Conservation (phyloP, 64 coral and sea anemone genomes). For the Orbicella faveolata region DNA sequence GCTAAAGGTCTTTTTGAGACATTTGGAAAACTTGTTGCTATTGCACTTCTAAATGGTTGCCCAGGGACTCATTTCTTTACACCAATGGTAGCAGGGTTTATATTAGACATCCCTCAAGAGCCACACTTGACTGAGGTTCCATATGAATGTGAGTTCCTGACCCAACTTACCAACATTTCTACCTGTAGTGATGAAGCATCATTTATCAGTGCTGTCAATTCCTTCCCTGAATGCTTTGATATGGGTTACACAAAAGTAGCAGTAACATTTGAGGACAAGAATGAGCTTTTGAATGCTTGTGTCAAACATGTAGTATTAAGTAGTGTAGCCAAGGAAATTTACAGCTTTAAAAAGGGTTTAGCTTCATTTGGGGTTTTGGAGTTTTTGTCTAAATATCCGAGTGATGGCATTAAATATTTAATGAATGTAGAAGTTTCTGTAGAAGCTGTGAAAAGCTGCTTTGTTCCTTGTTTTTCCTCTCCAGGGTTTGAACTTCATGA, state of each 20-base stretch:
- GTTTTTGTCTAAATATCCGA: constrained; percentile 27
- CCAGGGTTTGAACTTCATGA: constrained; percentile 19
- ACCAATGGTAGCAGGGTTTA: constrained; percentile 13
- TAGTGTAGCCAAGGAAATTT: constrained; percentile 49
- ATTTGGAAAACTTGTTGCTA: constrained; percentile 40
- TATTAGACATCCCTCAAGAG: constrained; percentile 40
- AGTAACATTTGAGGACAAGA: constrained; percentile 47
- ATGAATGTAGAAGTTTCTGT: constrained; percentile 23
- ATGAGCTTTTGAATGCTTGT: constrained; percentile 46
- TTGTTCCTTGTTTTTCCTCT: constrained; percentile 39
- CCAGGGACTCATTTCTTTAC: constrained; percentile 39
- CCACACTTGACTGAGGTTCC: constrained; percentile 21
- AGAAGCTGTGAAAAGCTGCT: constrained; percentile 44
- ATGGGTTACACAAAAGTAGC: constrained; percentile 60
- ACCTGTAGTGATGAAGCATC: background rate
- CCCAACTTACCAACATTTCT: background rate
- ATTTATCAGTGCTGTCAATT: background rate
- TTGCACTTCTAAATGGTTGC: constrained; percentile 52
- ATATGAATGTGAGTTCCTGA: constrained; percentile 11
- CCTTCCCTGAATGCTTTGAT: constrained; percentile 58
- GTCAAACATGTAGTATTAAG: constrained; percentile 55
- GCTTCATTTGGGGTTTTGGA: constrained; percentile 54
- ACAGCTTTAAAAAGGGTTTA: constrained; percentile 50
- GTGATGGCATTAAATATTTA: constrained; percentile 30
- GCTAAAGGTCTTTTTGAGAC: constrained; percentile 11